These are phyloP conservation scores for Nasonia vitripennis DNA, from an alignment of 1,140 invertebrate species.

Conservation along the genomic window DNA sequence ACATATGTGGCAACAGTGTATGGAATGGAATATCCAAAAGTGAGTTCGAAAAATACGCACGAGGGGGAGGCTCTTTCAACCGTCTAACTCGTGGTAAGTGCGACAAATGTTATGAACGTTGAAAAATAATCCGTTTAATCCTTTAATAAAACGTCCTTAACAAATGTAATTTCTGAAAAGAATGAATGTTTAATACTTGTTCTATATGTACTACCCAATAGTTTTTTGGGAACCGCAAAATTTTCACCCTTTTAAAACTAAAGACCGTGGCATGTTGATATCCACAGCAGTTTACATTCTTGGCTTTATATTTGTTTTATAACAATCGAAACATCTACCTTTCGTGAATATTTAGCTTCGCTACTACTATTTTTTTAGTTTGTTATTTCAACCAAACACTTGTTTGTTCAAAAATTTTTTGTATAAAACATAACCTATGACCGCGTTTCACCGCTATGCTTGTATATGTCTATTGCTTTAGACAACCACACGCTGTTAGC, in stretches of 20 bases:
- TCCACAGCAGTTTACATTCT: slow-evolving; percentile 1
- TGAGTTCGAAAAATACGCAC: neutral
- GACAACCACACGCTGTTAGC: neutral
- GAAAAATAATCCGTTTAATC: slow-evolving; percentile 60
- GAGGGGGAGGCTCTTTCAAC: slow-evolving; percentile 52
- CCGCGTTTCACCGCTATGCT: neutral
- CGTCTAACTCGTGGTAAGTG: slow-evolving; percentile 58
- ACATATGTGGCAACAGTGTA: neutral
- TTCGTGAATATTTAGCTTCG: neutral
- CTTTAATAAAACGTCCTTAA: slow-evolving; percentile 46
- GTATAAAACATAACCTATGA: slow-evolving; percentile 38
- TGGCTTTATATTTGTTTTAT: neutral
- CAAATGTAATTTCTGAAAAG: slow-evolving; percentile 40
- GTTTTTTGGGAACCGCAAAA: slow-evolving; percentile 48
- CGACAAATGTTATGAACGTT: slow-evolving; percentile 12
- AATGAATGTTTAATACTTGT: slow-evolving; percentile 24
- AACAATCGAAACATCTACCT: neutral
- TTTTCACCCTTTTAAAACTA: neutral
- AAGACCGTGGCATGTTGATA: slow-evolving; percentile 20
- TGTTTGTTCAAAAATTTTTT: slow-evolving; percentile 7
- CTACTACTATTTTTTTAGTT: neutral
- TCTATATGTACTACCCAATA: slow-evolving; percentile 40
- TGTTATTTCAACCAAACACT: neutral
- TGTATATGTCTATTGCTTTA: neutral
- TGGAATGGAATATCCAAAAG: neutral